These are phyloP conservation scores for Drosophila suboccidentalis DNA, from an alignment of 2,888 invertebrate species.

Conservation along the genomic window DNA sequence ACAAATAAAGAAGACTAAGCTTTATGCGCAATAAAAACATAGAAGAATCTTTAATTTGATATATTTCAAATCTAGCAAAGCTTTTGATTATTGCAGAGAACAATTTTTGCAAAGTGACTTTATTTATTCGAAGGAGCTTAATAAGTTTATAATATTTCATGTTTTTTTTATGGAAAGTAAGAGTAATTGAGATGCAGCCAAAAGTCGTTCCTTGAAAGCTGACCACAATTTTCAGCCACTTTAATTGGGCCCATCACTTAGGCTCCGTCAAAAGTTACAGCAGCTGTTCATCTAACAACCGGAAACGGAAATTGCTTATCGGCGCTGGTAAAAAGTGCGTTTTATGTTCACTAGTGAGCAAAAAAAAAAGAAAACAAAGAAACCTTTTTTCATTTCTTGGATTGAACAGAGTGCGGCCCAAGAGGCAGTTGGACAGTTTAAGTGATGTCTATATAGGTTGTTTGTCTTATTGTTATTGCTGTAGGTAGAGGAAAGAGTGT, in stretches of 20 bases:
- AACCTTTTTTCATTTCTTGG: slow-evolving; percentile 29
- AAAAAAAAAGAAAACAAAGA: slow-evolving; percentile 6
- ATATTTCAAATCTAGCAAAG: too few relatives aligned
- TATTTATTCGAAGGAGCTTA: too few relatives aligned
- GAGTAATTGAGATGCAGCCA: not conserved
- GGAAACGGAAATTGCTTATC: slow-evolving; percentile 77
- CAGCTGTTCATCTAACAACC: slow-evolving; percentile 68
- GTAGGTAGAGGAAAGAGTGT: not conserved
- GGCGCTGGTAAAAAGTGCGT: slow-evolving; percentile 58
- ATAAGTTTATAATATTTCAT: too few relatives aligned
- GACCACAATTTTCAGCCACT: slow-evolving; percentile 57
- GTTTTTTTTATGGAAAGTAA: too few relatives aligned
- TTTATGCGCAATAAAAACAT: too few relatives aligned
- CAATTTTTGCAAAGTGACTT: too few relatives aligned
- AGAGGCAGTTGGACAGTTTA: slow-evolving; percentile 73
- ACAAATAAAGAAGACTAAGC: too few relatives aligned
- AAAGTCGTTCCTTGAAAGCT: not conserved
- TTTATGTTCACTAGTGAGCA: slow-evolving; percentile 38
- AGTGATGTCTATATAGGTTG: slow-evolving; percentile 61
- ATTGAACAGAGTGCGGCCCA: slow-evolving; percentile 12
- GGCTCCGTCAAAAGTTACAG: slow-evolving; percentile 29
- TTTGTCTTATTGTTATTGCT: slow-evolving; percentile 43
- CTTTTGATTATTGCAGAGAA: too few relatives aligned
- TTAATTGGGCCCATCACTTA: slow-evolving; percentile 69
- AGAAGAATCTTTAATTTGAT: too few relatives aligned